These are phyloP conservation scores for Diadophis punctatus DNA, from an alignment of 2,113 vertebrate species.

Conservation along the genomic window DNA sequence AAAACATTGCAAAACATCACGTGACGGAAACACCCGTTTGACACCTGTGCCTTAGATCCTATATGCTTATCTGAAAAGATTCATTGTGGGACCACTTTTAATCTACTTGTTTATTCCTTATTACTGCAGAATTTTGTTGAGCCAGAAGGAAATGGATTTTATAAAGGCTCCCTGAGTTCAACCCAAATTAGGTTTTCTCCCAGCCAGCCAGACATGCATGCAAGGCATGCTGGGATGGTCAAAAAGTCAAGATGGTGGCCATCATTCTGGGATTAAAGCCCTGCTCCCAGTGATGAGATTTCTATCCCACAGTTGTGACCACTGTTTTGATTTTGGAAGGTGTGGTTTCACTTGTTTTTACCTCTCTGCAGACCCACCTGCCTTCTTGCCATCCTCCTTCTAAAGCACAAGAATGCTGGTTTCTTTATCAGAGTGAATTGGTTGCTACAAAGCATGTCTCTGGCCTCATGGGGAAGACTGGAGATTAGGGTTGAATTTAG, in stretches of 20 bases:
- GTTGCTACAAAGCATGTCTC: background rate
- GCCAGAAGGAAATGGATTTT: background rate
- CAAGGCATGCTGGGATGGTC: background rate
- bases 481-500: background rate
- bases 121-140: background rate
- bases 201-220: background rate
- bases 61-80: background rate
- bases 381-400: background rate
- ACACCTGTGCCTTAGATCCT: background rate
- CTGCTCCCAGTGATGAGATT: background rate
- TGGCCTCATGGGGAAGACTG: background rate
- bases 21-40: no score
- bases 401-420: background rate
- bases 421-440: background rate
- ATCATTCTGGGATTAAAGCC: background rate
- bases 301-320: background rate
- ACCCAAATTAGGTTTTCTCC: background rate
- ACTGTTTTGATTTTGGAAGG: background rate
- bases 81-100: background rate
- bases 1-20: no score
- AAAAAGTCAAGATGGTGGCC: background rate
- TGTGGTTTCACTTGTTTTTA: background rate
- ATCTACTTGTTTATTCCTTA: background rate
- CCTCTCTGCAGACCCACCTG: background rate
- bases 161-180: background rate